A percentile compares a stretch with the other conserved stretches of the same genome.
Conservation (phyloP, 2,113 vertebrate genomes). For the Cyphomyrus discorhynchus region DNA sequence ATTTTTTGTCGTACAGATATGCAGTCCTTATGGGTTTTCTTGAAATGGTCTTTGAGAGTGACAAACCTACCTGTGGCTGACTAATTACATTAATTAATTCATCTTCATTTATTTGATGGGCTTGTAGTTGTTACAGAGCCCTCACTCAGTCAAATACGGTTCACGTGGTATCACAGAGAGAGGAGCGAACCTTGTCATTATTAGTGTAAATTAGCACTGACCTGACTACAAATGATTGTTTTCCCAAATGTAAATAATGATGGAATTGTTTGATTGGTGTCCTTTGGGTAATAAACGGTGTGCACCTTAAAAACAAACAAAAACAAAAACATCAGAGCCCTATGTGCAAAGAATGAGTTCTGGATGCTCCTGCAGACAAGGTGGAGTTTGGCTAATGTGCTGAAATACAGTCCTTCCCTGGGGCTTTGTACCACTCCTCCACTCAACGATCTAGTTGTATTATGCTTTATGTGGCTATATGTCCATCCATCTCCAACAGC, state of each 20-base stretch:
- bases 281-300: neutral
- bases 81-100: slow-evolving; percentile 1
- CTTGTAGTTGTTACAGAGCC: neutral
- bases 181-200: neutral
- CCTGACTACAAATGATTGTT: neutral
- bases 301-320: neutral
- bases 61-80: neutral
- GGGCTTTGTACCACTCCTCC: neutral
- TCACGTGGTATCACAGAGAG: neutral
- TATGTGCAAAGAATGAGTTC: neutral
- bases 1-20: neutral
- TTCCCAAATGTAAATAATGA: neutral
- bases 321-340: neutral
- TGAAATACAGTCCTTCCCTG: neutral
- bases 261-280: neutral
- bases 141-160: neutral
- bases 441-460: neutral
- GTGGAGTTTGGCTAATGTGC: neutral
- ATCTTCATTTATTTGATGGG: neutral
- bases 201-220: neutral
- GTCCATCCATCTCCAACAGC: neutral
- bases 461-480: neutral
- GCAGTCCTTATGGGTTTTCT: neutral
- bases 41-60: neutral
- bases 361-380: neutral